Percentiles rank a stretch among this genome's conserved stretches.
These are phyloP conservation scores for Cirrhinus molitorella DNA, from an alignment of 2,797 vertebrate species.

Conservation along the genomic window DNA sequence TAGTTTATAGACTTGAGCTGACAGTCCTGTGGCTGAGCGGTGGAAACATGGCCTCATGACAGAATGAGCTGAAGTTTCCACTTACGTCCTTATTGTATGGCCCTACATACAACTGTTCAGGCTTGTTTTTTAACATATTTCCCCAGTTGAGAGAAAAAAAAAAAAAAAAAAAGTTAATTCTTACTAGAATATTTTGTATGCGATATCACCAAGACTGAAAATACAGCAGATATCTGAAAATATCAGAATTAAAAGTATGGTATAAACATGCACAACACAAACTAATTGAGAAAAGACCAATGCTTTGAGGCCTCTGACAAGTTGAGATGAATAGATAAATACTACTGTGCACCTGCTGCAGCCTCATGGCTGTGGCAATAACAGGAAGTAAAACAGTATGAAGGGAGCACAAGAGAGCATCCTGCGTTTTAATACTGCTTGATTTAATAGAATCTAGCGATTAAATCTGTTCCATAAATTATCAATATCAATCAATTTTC, in stretches of 20 bases:
- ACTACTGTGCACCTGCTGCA: conserved; percentile 4
- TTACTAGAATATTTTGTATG: not conserved
- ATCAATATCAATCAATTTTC: not conserved
- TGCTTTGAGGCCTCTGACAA: not conserved
- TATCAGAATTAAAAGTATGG: not conserved
- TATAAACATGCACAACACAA: not conserved
- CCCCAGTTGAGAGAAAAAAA: not conserved
- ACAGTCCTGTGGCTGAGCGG: conserved; percentile 1
- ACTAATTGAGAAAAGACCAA: not conserved
- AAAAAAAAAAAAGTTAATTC: not conserved
- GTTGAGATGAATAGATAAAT: not conserved
- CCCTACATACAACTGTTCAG: not conserved
- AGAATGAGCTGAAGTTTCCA: conserved; percentile 20
- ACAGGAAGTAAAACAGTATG: conserved; percentile 7
- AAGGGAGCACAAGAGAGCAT: not conserved
- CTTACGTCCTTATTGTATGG: not conserved
- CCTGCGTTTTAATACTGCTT: not conserved
- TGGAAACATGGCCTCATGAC: conserved; percentile 26
- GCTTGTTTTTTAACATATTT: not conserved
- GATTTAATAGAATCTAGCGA: not conserved
- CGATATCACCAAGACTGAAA: not conserved
- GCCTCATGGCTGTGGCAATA: not conserved
- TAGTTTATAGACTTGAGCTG: not conserved
- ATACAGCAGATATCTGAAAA: not conserved
- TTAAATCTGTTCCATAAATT: not conserved